A percentile compares a stretch with the other conserved stretches of the same genome.
phyloP scores from a whole-genome alignment of 1,140 invertebrate species.

The Eupeodes corollae region DNA sequence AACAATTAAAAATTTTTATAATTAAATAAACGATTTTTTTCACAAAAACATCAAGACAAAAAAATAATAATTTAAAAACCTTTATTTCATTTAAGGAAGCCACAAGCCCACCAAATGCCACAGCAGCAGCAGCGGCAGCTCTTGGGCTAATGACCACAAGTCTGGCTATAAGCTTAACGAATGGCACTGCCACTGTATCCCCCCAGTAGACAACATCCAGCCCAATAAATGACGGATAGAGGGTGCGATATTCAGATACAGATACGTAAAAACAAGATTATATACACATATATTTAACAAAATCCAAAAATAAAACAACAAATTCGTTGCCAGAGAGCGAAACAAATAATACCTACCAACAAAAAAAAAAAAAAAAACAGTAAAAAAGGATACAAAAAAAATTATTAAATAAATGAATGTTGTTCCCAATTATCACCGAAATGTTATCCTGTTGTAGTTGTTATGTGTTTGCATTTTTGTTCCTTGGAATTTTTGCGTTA shows the following conservation, averaged over 20 bases:
- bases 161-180: constrained; percentile 21
- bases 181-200: constrained; percentile 11
- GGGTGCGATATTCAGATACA: constrained; percentile 24
- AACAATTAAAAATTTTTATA: neutral
- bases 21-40: constrained; percentile 3
- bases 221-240: constrained; percentile 2
- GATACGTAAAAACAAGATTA: constrained; percentile 28
- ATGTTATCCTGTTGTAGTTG: too few species aligned
- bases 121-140: constrained; percentile 14
- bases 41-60: neutral
- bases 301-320: neutral
- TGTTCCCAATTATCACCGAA: too few species aligned
- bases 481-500: too few species aligned
- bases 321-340: neutral
- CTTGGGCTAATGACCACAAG: constrained; percentile 27
- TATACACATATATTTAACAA: constrained; percentile 2
- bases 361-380: constrained; percentile 2
- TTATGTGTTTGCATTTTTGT: too few species aligned
- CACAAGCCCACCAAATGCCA: constrained; percentile 5
- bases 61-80: neutral
- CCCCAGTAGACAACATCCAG: neutral
- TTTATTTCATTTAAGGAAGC: constrained; percentile 18
- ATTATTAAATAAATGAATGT: too few species aligned
- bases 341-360: neutral
- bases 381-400: neutral